phyloP scores from a whole-genome alignment of 2,113 vertebrate genomes.

The Phylloscopus whistleri region DNA sequence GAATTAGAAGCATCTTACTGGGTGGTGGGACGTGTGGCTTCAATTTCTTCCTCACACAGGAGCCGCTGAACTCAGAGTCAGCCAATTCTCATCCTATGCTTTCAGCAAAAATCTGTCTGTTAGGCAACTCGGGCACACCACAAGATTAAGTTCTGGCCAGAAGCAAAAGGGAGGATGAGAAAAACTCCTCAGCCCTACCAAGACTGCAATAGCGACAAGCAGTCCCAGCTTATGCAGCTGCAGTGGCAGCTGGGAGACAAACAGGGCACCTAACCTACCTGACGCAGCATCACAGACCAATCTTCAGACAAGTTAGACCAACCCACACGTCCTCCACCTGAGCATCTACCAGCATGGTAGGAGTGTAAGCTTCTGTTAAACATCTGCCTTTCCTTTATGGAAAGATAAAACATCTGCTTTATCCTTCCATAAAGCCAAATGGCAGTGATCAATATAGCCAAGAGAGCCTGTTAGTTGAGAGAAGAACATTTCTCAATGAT shows the following conservation, averaged over 20 bases:
- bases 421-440: not conserved
- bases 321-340: not conserved
- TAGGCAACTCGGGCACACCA: not conserved
- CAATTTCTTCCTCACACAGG: not conserved
- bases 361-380: not conserved
- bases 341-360: not conserved
- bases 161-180: not conserved
- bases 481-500: not conserved
- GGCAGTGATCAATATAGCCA: not conserved
- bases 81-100: not conserved
- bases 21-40: not conserved
- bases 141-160: not conserved
- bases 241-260: not conserved
- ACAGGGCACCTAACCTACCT: not conserved
- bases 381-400: no score
- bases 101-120: not conserved
- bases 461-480: not conserved
- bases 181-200: not conserved
- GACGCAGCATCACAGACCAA: not conserved
- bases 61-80: not conserved
- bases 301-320: not conserved
- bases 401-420: no score
- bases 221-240: not conserved
- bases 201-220: not conserved
- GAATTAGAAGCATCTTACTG: not conserved